phyloP scores from a whole-genome alignment of 2,888 invertebrate genomes.

The Sinopyrophorus schimmeli region DNA sequence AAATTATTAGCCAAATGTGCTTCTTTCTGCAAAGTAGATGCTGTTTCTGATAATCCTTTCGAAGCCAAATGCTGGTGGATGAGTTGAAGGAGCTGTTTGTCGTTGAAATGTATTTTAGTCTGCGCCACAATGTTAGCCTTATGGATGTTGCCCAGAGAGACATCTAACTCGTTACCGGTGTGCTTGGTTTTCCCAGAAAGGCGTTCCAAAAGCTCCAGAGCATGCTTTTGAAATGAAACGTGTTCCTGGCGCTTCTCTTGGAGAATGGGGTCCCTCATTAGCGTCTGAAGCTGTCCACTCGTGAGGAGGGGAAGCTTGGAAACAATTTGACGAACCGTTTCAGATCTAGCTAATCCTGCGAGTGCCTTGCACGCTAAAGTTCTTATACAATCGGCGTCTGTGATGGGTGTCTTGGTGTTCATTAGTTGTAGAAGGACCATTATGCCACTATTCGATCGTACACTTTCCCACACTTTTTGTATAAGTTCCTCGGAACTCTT shows the following conservation, averaged over 20 bases:
- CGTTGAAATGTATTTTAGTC: constrained; percentile 93
- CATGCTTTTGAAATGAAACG: constrained; percentile 93
- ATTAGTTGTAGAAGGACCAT: constrained; percentile 90
- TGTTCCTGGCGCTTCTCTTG: constrained; percentile 97
- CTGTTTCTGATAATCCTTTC: constrained; percentile 75
- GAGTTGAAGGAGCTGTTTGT: constrained; percentile 87
- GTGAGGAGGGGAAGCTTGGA: constrained; percentile 93
- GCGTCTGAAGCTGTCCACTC: constrained; percentile 83
- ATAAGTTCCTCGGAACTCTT: constrained; percentile 83
- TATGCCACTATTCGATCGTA: constrained; percentile 93
- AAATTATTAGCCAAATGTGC: constrained; percentile 67
- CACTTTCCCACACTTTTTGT: constrained; percentile 92
- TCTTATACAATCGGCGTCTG: constrained; percentile 94
- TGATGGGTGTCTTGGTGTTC: constrained; percentile 91
- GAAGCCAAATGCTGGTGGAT: constrained; percentile 85
- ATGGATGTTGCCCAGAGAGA: constrained; percentile 84
- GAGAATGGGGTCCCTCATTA: constrained; percentile 93
- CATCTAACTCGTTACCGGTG: constrained; percentile 73
- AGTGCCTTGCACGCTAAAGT: constrained; percentile 92
- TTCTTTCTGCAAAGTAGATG: constrained; percentile 74
- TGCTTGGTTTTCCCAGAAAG: constrained; percentile 90
- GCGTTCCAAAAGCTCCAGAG: constrained; percentile 83
- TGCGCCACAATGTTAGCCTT: constrained; percentile 96
- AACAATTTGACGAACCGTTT: constrained; percentile 91
- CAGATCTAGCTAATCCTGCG: constrained; percentile 90